Conservation (phyloP, 2,888 invertebrate genomes). For the Pimpla rufipes region DNA sequence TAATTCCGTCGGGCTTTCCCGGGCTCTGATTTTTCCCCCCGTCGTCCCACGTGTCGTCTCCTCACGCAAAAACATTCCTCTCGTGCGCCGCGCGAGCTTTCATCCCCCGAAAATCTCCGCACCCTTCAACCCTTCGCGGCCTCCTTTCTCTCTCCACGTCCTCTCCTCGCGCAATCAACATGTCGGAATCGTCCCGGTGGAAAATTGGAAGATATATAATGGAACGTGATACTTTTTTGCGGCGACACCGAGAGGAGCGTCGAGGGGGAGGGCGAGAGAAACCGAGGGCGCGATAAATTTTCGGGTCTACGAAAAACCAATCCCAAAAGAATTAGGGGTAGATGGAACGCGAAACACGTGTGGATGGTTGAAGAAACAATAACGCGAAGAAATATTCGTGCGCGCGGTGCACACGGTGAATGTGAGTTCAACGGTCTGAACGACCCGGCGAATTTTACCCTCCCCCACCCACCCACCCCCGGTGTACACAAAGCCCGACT, state of each 20-base stretch:
- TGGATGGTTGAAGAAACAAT: not conserved
- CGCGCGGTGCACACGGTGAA: not conserved
- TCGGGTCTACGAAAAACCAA: no score
- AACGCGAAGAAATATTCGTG: not conserved
- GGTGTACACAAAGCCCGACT: not conserved
- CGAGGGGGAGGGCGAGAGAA: no score
- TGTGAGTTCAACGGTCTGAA: not conserved
- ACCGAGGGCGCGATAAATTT: no score
- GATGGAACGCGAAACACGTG: not conserved
- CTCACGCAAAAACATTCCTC: not conserved
- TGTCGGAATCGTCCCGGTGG: not conserved
- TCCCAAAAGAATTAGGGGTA: no score
- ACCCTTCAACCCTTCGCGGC: not conserved
- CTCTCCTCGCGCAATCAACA: constrained; percentile 12
- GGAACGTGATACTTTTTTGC: not conserved
- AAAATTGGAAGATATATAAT: constrained; percentile 31
- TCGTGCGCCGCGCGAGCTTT: not conserved
- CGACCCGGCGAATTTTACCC: not conserved
- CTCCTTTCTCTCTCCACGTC: not conserved
- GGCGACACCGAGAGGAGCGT: no score
- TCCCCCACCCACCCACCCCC: no score
- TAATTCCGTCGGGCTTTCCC: constrained; percentile 46
- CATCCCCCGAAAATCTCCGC: not conserved
- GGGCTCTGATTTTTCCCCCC: constrained; percentile 11
- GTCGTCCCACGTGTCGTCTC: not conserved